phyloP scores from a whole-genome alignment of 2,888 invertebrate genomes.

The Rhingia rostrata region DNA sequence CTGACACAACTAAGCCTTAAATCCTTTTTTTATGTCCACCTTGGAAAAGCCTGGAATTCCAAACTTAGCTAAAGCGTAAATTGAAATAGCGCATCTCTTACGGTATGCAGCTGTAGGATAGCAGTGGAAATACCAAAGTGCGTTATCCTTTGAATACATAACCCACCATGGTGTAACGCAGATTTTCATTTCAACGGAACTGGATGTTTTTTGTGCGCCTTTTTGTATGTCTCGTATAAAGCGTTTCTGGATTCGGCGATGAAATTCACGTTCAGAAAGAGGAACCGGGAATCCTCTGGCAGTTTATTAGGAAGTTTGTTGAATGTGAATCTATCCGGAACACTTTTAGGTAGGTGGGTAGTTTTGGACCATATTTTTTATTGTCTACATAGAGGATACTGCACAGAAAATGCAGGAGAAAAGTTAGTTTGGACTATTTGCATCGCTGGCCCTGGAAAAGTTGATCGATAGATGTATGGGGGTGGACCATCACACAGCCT shows the following conservation, averaged over 20 bases:
- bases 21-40: constrained; percentile 1
- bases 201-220: constrained; percentile 22
- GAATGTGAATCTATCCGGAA: constrained; percentile 46
- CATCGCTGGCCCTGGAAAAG: not conserved
- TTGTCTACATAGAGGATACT: not conserved
- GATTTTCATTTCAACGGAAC: constrained; percentile 42
- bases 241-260: constrained; percentile 56
- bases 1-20: constrained; percentile 9
- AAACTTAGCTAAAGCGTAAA: constrained; percentile 7
- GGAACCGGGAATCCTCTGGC: constrained; percentile 13
- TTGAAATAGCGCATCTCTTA: constrained; percentile 2
- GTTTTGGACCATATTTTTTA: not conserved
- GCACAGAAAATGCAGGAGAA: constrained; percentile 17
- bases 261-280: constrained; percentile 44
- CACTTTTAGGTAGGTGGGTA: constrained; percentile 30
- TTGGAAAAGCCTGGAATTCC: constrained; percentile 9
- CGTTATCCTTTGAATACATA: constrained; percentile 39
- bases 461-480: not conserved
- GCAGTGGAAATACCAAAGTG: constrained; percentile 1
- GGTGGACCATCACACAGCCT: constrained; percentile 33
- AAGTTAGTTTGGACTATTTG: not conserved
- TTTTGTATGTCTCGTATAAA: constrained; percentile 38
- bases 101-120: not conserved
- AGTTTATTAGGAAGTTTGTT: constrained; percentile 53
- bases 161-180: not conserved